phyloP scores from a whole-genome alignment of 2,797 vertebrate species.

The Sparus aurata region DNA sequence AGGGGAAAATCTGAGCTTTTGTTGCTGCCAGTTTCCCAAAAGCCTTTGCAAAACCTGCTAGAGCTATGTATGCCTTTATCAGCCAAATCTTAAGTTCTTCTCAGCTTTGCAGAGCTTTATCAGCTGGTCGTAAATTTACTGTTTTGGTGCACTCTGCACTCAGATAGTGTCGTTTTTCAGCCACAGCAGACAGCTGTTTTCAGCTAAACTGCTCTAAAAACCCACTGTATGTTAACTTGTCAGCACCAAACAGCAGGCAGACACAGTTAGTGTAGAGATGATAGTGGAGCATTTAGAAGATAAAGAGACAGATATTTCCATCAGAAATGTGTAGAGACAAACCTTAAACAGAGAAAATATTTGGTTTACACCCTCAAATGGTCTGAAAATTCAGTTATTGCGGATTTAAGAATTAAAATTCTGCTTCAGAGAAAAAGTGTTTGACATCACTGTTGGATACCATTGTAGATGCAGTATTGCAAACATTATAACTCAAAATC shows the following conservation, averaged over 20 bases:
- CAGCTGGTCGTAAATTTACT: background rate
- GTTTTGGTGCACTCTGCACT: background rate
- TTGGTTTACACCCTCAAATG: background rate
- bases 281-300: background rate
- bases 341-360: background rate
- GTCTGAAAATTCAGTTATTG: background rate
- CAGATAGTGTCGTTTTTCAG: background rate
- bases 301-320: background rate
- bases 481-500: background rate
- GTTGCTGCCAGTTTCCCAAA: background rate
- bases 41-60: background rate
- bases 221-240: background rate
- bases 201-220: background rate
- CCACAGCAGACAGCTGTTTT: background rate
- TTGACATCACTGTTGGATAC: constrained; percentile 1
- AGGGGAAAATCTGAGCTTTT: background rate
- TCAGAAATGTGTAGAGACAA: background rate
- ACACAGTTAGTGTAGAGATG: background rate
- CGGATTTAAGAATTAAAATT: background rate
- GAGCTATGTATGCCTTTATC: no score
- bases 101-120: no score
- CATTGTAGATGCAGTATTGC: background rate
- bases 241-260: background rate
- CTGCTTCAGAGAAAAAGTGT: background rate
- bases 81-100: no score